Evolutionary conservation across 2,888 invertebrate species (phyloP).

Genomic region (Melieria picta): DNA sequence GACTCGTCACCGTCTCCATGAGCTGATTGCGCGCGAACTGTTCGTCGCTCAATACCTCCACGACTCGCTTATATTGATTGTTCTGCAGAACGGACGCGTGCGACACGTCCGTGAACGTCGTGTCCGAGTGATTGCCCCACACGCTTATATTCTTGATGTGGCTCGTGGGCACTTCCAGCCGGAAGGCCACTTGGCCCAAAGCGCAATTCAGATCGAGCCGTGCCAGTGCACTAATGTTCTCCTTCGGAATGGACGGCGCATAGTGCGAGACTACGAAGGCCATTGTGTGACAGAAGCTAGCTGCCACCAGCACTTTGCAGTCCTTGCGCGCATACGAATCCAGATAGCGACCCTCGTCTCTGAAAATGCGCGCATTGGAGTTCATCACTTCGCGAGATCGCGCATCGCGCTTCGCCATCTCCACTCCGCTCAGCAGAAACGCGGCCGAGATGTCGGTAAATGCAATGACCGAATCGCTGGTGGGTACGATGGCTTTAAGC

Average conservation of each 20-base stretch:
- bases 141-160: slow-evolving; percentile 89
- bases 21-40: slow-evolving; percentile 81
- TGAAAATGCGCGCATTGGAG: slow-evolving; percentile 96
- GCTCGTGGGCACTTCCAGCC: slow-evolving; percentile 73
- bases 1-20: slow-evolving; percentile 89
- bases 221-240: slow-evolving; percentile 96
- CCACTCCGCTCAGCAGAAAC: slow-evolving; percentile 82
- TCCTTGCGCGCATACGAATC: slow-evolving; percentile 87
- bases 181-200: slow-evolving; percentile 80
- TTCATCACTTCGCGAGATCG: slow-evolving; percentile 81
- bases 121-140: slow-evolving; percentile 98
- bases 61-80: slow-evolving; percentile 70
- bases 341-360: slow-evolving; percentile 93
- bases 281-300: slow-evolving; percentile 98
- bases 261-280: slow-evolving; percentile 92
- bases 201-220: slow-evolving; percentile 96
- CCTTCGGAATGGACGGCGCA: slow-evolving; percentile 91
- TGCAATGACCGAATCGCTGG: slow-evolving; percentile 85
- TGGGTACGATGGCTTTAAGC: slow-evolving; percentile 81
- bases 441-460: slow-evolving; percentile 94
- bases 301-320: slow-evolving; percentile 93
- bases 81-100: slow-evolving; percentile 73
- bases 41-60: slow-evolving; percentile 82
- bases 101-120: slow-evolving; percentile 92
- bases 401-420: no score